Evolutionary conservation across 2,888 invertebrate genomes (phyloP).

Genomic region (Pseudanteris insignis): DNA sequence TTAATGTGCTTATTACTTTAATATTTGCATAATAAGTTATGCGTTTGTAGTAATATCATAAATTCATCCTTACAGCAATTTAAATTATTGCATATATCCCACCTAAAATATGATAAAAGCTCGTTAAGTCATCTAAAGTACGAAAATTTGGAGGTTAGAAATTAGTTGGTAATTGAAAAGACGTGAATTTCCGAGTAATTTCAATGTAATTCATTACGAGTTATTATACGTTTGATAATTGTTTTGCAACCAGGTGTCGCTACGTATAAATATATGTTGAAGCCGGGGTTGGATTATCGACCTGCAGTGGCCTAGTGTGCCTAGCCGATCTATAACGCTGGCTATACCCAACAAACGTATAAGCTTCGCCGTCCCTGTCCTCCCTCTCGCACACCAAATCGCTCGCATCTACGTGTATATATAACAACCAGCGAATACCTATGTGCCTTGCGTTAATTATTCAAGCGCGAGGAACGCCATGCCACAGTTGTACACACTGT

Average conservation of each 20-base stretch:
- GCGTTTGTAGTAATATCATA: no score
- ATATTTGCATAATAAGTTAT: no score
- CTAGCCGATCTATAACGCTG: constrained; percentile 44
- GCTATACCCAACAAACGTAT: constrained; percentile 35
- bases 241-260: constrained; percentile 41
- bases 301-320: constrained; percentile 50
- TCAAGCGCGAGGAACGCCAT: constrained; percentile 39
- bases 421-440: constrained; percentile 31
- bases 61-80: no score
- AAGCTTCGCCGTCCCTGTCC: constrained; percentile 17
- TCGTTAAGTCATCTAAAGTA: no score
- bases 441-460: constrained; percentile 43
- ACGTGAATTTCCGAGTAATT: background rate
- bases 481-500: constrained; percentile 34
- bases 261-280: constrained; percentile 42
- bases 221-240: constrained; percentile 23
- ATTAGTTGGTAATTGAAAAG: no score
- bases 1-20: no score
- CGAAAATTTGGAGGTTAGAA: no score
- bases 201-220: constrained; percentile 7
- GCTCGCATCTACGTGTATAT: constrained; percentile 20
- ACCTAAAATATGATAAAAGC: no score
- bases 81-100: no score
- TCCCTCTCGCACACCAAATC: constrained; percentile 28
- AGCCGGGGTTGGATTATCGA: constrained; percentile 46